Conservation (phyloP, 2,113 vertebrate species). For the Globicephala melas region DNA sequence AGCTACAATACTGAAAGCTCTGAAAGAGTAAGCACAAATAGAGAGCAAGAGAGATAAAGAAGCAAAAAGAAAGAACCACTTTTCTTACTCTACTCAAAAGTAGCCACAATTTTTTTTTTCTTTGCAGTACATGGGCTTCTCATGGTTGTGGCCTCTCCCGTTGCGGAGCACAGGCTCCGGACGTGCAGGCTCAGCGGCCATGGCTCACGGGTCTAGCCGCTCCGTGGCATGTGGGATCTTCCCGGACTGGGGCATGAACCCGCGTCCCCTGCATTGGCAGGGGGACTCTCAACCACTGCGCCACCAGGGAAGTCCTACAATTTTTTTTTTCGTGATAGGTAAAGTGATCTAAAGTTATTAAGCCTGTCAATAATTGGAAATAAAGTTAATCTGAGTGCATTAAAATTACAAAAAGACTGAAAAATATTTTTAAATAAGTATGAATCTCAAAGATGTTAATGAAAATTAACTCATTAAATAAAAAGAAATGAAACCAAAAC, state of each 20-base stretch:
- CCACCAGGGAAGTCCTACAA: neutral
- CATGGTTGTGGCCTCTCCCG: no score
- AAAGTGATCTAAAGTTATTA: neutral
- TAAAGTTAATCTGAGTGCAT: neutral
- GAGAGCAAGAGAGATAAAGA: neutral
- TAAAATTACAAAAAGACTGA: neutral
- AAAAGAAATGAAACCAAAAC: neutral
- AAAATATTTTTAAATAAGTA: neutral
- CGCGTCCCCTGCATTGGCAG: accelerated
- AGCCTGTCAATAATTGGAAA: neutral
- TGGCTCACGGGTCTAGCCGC: no score
- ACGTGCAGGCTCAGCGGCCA: no score
- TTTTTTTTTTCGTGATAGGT: accelerated
- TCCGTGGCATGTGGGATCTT: no score
- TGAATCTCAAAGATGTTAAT: neutral
- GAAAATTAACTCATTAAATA: neutral
- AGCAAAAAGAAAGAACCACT: neutral
- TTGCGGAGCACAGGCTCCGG: no score
- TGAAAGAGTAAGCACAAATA: neutral
- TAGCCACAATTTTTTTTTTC: neutral
- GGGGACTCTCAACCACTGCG: no score
- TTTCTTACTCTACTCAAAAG: neutral
- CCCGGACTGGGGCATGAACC: accelerated
- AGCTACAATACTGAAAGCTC: neutral
- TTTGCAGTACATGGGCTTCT: no score